Evolutionary conservation across 2,113 vertebrate genomes (phyloP).

Genomic region (Zapornia atra): DNA sequence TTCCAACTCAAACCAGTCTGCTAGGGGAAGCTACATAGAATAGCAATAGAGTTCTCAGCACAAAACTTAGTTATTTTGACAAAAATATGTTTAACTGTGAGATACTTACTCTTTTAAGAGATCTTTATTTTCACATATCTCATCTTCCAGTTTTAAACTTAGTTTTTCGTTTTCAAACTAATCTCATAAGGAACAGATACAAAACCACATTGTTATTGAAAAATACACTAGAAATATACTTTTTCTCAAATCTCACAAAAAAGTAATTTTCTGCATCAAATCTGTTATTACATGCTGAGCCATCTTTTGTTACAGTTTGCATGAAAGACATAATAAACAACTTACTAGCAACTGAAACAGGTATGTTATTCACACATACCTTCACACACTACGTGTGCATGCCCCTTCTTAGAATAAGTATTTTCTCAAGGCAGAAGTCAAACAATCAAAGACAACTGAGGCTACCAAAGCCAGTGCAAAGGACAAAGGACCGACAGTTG

Average conservation of each 20-base stretch:
- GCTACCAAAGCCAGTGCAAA: not conserved
- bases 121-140: conserved; percentile 90
- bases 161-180: conserved; percentile 95
- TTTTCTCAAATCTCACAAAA: not conserved
- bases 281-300: not conserved
- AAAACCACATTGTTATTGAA: conserved; percentile 41
- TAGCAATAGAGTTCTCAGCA: not conserved
- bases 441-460: not conserved
- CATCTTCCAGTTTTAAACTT: conserved; percentile 89
- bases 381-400: not conserved
- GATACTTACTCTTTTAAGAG: conserved; percentile 88
- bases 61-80: not conserved
- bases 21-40: no score
- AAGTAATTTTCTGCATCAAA: not conserved
- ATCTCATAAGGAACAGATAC: conserved; percentile 26
- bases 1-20: no score
- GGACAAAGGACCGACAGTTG: not conserved
- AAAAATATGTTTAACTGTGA: not conserved
- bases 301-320: not conserved
- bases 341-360: not conserved
- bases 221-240: not conserved
- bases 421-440: not conserved
- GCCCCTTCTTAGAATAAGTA: not conserved
- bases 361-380: not conserved
- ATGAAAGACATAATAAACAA: not conserved